Conservation (phyloP, 2,888 invertebrate species). For the Seira ritae region DNA sequence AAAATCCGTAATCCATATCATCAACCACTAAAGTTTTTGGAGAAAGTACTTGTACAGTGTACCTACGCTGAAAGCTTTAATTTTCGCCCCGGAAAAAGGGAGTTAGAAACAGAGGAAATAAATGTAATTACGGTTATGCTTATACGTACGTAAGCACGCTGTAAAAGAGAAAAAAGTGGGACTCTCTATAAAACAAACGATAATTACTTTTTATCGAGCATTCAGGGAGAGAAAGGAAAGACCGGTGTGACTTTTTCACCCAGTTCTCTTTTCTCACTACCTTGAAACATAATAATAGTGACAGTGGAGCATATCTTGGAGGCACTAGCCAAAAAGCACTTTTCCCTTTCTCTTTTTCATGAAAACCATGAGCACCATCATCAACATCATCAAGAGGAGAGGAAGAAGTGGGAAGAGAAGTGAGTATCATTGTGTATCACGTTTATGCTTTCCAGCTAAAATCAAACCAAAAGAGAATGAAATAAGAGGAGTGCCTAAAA, state of each 20-base stretch:
- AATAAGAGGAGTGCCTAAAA: neutral
- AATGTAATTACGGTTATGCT: constrained; percentile 11
- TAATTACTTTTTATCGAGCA: constrained; percentile 12
- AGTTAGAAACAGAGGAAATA: neutral
- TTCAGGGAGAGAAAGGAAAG: neutral
- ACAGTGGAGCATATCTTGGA: neutral
- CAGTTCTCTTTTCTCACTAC: neutral
- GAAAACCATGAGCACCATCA: neutral
- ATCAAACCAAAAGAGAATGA: neutral
- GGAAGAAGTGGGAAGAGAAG: neutral
- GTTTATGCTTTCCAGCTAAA: neutral
- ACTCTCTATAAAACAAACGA: neutral
- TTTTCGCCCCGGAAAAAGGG: neutral
- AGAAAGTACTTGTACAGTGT: too few species aligned
- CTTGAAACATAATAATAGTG: neutral
- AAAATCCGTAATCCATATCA: too few species aligned
- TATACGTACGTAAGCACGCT: neutral
- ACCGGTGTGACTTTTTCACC: constrained; percentile 10
- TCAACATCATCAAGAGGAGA: neutral
- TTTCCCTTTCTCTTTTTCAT: neutral
- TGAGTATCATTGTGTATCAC: neutral
- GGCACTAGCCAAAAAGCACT: neutral
- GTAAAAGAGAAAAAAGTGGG: neutral
- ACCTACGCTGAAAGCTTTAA: neutral
- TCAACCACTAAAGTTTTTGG: too few species aligned